Conservation (phyloP, 2,113 vertebrate genomes). For the Pygoscelis antarcticus region DNA sequence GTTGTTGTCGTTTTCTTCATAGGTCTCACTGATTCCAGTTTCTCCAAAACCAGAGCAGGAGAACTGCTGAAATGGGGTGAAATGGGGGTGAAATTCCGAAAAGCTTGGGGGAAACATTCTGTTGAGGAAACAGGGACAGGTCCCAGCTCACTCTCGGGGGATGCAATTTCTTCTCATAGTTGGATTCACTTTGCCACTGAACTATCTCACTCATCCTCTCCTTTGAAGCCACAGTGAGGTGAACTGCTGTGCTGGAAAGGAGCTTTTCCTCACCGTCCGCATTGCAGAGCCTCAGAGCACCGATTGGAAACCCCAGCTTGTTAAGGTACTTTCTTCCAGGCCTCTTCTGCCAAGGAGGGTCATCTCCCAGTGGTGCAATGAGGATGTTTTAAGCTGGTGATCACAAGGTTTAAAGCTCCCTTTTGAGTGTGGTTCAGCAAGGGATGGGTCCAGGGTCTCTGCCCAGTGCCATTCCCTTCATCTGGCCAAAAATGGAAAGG, state of each 20-base stretch:
- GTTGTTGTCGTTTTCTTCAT: neutral
- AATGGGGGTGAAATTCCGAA: neutral
- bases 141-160: neutral
- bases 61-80: neutral
- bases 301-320: neutral
- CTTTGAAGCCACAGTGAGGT: neutral
- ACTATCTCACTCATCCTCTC: neutral
- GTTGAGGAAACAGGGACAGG: neutral
- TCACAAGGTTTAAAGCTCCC: neutral
- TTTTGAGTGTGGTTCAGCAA: neutral
- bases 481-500: neutral
- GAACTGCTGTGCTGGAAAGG: neutral
- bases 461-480: neutral
- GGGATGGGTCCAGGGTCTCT: neutral
- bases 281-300: neutral
- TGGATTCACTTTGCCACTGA: neutral
- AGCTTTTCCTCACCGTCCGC: neutral
- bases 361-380: neutral
- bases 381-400: neutral
- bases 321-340: neutral
- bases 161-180: neutral
- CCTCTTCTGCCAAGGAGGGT: neutral
- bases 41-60: neutral
- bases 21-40: neutral
- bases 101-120: neutral